These are phyloP conservation scores for Cryptops parisi DNA, from an alignment of 2,888 invertebrate species.

Conservation along the genomic window DNA sequence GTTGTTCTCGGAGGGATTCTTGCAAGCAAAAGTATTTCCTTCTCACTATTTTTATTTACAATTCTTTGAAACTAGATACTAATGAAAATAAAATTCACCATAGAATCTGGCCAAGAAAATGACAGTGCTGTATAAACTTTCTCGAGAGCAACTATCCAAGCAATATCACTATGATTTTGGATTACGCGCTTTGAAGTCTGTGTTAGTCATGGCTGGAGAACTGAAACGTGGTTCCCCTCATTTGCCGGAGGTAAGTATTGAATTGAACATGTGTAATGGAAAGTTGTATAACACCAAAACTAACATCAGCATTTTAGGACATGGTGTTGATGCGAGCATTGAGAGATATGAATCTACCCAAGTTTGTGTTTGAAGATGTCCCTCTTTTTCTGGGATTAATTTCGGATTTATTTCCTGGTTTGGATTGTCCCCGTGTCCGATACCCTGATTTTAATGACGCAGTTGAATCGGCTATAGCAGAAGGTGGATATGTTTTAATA, in stretches of 20 bases:
- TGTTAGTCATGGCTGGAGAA: constrained; percentile 80
- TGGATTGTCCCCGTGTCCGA: constrained; percentile 73
- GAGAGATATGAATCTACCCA: constrained; percentile 84
- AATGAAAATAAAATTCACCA: too few relatives aligned
- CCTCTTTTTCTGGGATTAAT: constrained; percentile 76
- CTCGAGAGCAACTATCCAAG: constrained; percentile 74
- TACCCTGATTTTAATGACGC: constrained; percentile 76
- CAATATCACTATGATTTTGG: constrained; percentile 93
- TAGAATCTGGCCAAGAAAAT: constrained; percentile 76
- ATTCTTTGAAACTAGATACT: too few relatives aligned
- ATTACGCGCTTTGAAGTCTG: constrained; percentile 74
- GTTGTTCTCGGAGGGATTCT: constrained; percentile 80
- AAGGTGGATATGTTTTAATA: constrained; percentile 51
- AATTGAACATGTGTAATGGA: not conserved
- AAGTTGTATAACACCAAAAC: not conserved
- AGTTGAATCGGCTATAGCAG: constrained; percentile 50
- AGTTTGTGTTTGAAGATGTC: constrained; percentile 83
- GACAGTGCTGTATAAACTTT: constrained; percentile 77
- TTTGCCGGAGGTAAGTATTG: constrained; percentile 44
- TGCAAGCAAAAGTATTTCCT: constrained; percentile 57
- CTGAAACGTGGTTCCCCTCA: constrained; percentile 62
- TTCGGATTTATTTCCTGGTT: constrained; percentile 74
- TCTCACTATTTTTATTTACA: not conserved
- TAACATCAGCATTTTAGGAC: constrained; percentile 32
- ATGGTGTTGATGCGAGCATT: constrained; percentile 74